Evolutionary conservation across 2,888 invertebrate genomes (phyloP), one percentile per base, ranked within the genome.

Genomic region (Drosophila sordidula): DNA sequence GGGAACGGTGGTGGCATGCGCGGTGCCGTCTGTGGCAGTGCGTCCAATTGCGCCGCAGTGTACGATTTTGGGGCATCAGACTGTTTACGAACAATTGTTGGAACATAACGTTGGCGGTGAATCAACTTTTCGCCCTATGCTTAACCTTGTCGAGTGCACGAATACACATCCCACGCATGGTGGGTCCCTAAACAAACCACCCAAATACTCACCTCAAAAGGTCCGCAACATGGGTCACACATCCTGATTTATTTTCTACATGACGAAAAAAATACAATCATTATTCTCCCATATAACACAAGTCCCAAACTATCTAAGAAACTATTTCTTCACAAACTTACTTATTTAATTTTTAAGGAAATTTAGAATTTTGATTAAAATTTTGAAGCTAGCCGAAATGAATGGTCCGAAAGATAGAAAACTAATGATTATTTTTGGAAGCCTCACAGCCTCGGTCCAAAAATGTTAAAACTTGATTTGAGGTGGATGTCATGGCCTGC

Each of bases 171-270:
- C 18, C 12, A 3, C 22, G 3, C 22, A 22, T 3, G 22, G 22
- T 22, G 22, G 22, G 22, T 22, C 22, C 22, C 9, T 3, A 9
- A 29, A 2, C 11, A 6, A 12, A 3, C 6, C 34, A 12, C 9
- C 1, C 6, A 9, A 3, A n/a, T n/a, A 87, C 89, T 89, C 73
- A 91, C 91, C 90, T 91, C 91, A 62, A 90, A 90, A 45, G 92
- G 91, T 79, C 90, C 91, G 67, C 91, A 87, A 57, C 91, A 91
- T 16, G 91, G 91, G 75, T 90, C 91, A 63, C 90, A 90, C 90
- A 90, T 90, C 79, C 63, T 74, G 52, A 57, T 59, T 52, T 52
- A 62, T 41, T 42, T 69, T 78, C 84, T 87, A 41, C 54, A 75
- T 55, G 6, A 16, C 9, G 3, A 9, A 29, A 29, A 9, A 29